phyloP scores from a whole-genome alignment of 2,797 vertebrate genomes.

The Phataginus tricuspis region DNA sequence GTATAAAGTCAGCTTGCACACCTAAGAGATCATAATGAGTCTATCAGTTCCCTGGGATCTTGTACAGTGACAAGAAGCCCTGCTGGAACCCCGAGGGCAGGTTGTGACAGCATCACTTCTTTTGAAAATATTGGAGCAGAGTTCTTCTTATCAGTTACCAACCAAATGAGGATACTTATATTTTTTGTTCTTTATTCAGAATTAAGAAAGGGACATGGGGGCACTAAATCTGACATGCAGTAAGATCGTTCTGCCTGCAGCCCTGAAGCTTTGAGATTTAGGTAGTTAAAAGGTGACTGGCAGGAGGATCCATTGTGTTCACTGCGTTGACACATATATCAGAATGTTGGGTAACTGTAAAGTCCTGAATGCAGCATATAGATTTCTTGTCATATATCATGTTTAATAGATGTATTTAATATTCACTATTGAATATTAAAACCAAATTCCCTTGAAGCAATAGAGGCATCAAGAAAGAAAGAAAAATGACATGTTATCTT shows the following conservation, averaged over 20 bases:
- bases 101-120: constrained; percentile 42
- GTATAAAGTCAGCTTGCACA: neutral
- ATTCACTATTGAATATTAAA: constrained; percentile 80
- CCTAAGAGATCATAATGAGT: constrained; percentile 13
- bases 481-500: constrained; percentile 78
- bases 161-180: neutral
- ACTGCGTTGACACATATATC: constrained; percentile 59
- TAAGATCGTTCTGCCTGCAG: constrained; percentile 1
- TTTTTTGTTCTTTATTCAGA: constrained; percentile 37
- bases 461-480: constrained; percentile 72
- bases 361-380: constrained; percentile 65
- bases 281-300: constrained; percentile 65
- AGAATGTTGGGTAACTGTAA: constrained; percentile 74
- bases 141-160: constrained; percentile 36
- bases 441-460: constrained; percentile 75
- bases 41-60: neutral
- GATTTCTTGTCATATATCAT: constrained; percentile 79
- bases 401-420: constrained; percentile 78
- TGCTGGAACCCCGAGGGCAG: constrained; percentile 8
- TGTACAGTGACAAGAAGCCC: neutral
- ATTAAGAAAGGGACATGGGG: constrained; percentile 17
- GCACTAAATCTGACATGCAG: neutral
- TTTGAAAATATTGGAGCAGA: constrained; percentile 50
- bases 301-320: constrained; percentile 56
- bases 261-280: constrained; percentile 12